Base-by-base conservation (phyloP, 2,888 invertebrate species). In the Cryptocephalus moraei region DNA sequence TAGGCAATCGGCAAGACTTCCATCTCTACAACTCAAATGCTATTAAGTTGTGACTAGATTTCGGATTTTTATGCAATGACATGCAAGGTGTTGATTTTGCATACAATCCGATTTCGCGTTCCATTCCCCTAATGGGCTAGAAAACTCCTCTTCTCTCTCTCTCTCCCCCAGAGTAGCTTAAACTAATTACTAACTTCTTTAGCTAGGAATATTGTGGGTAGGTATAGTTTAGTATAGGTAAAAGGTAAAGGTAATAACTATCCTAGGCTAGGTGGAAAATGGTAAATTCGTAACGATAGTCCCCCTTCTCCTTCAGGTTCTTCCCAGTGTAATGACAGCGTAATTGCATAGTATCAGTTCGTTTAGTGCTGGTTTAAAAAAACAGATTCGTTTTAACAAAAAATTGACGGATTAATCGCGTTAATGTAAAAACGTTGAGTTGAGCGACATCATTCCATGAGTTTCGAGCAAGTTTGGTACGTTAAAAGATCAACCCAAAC, bases 211-310 rank as follows among this genome's bases (percentile, higher is more conserved):
- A 62, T 63, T 62, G 41, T 40, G 64, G 62, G 63, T 52, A 66
- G 65, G 64, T 59, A 60, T 65, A 65, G 66, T 47, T 51, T 66
- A 65, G 64, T 52, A 54, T 66, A 65, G 63, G 64, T 52, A 43
- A 49, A 56, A 47, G 44, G 46, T 50, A 48, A 48, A 46, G 32
- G 44, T 47, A 47, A 48, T 46, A 59, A 64, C 60, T 60, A 61
- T 64, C 61, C 63, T 67, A 66, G 65, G 66, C 47, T 64, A 66
- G 64, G 65, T 55, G 57, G 52, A 50, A 51, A 47, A 51, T 55
- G 59, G 55, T 22, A 22, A 57, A 54, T 63, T 62, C 58, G 60
- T 59, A 61, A 60, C 52, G 60, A 62, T 64, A 65, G 65, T 62
- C 22, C 22, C 22, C 22, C 22, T 22, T 22, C 22, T 22, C 22